These are phyloP conservation scores for Microctonus hyperodae DNA, from an alignment of 2,888 invertebrate genomes.

Conservation along the genomic window DNA sequence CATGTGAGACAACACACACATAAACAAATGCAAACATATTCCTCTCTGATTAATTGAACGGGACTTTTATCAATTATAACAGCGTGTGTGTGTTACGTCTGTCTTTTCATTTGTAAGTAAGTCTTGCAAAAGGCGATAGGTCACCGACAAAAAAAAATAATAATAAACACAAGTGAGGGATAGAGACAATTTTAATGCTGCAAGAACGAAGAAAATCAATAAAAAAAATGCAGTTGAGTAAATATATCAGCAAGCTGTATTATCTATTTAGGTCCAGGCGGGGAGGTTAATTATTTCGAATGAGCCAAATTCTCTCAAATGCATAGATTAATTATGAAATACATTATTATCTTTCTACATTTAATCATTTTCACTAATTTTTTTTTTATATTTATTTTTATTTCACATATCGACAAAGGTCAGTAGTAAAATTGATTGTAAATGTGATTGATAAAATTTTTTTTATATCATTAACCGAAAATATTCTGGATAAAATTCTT, in stretches of 20 bases:
- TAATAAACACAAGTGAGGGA: background rate
- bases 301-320: background rate
- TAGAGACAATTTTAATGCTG: background rate
- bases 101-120: background rate
- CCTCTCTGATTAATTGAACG: background rate
- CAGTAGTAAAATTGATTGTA: too few relatives aligned
- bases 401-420: background rate
- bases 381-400: background rate
- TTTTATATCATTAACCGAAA: too few relatives aligned
- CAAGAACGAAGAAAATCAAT: background rate
- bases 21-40: too few relatives aligned
- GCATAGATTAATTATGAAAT: background rate
- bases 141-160: background rate
- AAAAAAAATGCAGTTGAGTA: conserved; percentile 2
- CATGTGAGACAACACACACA: background rate
- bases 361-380: background rate
- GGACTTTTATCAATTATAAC: background rate
- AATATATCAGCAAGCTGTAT: conserved; percentile 38
- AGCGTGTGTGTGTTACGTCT: background rate
- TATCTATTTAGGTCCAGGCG: conserved; percentile 48
- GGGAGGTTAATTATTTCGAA: conserved; percentile 15
- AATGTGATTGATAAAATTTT: too few relatives aligned
- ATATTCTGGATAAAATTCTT: too few relatives aligned
- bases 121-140: background rate
- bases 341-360: background rate